Conservation (phyloP, 2,888 invertebrate genomes). For the Netelia melanura region DNA sequence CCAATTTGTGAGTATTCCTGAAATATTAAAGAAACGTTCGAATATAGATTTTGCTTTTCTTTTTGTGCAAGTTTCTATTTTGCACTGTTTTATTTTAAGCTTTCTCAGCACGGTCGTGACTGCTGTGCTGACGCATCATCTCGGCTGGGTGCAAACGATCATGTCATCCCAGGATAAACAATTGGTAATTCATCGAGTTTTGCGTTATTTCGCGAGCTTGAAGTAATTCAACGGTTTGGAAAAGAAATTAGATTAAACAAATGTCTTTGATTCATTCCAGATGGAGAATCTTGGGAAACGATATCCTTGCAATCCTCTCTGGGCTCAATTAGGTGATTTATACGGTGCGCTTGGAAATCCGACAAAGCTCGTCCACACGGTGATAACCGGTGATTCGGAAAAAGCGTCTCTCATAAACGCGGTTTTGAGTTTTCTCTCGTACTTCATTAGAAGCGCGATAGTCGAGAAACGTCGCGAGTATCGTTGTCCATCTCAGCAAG, state of each 20-base stretch:
- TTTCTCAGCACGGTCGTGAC: conserved; percentile 96
- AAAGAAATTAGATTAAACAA: too few species aligned
- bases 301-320: conserved; percentile 94
- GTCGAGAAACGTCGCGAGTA: conserved; percentile 77
- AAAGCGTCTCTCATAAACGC: conserved; percentile 90
- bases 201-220: background rate
- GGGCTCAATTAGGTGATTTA: conserved; percentile 95
- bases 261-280: conserved; percentile 70
- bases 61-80: conserved; percentile 35
- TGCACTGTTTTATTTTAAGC: conserved; percentile 86
- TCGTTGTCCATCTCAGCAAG: conserved; percentile 76
- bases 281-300: conserved; percentile 87
- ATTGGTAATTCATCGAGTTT: conserved; percentile 75
- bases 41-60: conserved; percentile 7
- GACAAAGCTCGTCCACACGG: conserved; percentile 91
- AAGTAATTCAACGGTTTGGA: too few species aligned
- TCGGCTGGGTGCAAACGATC: conserved; percentile 96
- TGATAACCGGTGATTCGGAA: conserved; percentile 89
- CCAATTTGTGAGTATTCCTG: conserved; percentile 92
- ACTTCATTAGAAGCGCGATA: conserved; percentile 89
- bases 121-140: conserved; percentile 94
- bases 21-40: background rate
- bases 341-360: conserved; percentile 94
- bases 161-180: conserved; percentile 76
- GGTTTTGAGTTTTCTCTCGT: conserved; percentile 92